A percentile compares a stretch with the other conserved stretches of the same genome.
These are phyloP conservation scores for Aphidoletes aphidimyza DNA, from an alignment of 2,888 invertebrate genomes.

Conservation along the genomic window DNA sequence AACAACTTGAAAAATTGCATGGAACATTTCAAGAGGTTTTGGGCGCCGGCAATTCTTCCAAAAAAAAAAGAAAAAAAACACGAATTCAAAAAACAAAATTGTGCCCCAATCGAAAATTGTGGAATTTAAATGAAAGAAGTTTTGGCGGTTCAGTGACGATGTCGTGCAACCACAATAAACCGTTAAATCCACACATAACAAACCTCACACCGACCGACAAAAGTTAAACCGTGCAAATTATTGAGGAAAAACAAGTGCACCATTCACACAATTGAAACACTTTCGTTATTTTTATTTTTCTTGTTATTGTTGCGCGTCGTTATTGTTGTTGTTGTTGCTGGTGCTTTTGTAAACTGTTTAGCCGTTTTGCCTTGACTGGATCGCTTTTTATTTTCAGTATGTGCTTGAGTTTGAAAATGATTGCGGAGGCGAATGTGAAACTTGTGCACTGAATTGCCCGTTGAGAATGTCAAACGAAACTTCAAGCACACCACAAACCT, in stretches of 20 bases:
- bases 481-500: slow-evolving; percentile 30
- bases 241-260: not conserved
- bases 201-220: not conserved
- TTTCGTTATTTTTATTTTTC: slow-evolving; percentile 9
- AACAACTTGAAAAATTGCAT: too few relatives aligned
- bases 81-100: too few relatives aligned
- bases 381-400: not conserved
- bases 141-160: not conserved
- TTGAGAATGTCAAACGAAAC: slow-evolving; percentile 21
- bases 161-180: not conserved
- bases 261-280: slow-evolving; percentile 7
- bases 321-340: not conserved
- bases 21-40: too few relatives aligned
- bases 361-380: not conserved
- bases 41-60: too few relatives aligned
- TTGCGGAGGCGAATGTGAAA: not conserved
- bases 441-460: not conserved
- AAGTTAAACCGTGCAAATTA: slow-evolving; percentile 42
- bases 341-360: not conserved
- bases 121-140: slow-evolving; percentile 42
- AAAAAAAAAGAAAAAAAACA: too few relatives aligned
- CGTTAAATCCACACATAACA: not conserved
- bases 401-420: not conserved
- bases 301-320: not conserved
- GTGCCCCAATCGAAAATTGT: not conserved